A percentile compares a stretch with the other conserved stretches of the same genome.
These are phyloP conservation scores for Carettochelys insculpta DNA, from an alignment of 2,113 vertebrate genomes.

Conservation along the genomic window DNA sequence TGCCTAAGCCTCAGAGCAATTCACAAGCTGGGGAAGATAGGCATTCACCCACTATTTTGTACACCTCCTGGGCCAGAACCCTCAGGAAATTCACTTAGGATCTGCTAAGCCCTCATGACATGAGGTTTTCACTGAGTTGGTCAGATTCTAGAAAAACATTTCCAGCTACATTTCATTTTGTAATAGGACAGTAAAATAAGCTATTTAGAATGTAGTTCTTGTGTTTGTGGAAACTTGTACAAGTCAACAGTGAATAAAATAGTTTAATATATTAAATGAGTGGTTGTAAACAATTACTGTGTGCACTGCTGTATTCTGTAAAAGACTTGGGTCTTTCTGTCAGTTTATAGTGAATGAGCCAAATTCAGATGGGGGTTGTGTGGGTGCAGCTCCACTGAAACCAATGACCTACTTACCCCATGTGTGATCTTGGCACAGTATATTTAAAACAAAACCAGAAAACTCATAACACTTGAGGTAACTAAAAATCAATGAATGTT, in stretches of 20 bases:
- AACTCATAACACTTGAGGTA: neutral
- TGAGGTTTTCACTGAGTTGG: neutral
- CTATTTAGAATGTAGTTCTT: neutral
- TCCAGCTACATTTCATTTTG: neutral
- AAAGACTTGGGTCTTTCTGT: neutral
- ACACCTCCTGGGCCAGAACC: neutral
- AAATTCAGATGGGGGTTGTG: neutral
- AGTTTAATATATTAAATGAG: neutral
- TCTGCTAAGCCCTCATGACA: neutral
- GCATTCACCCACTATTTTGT: neutral
- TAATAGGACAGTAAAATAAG: neutral
- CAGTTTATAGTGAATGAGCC: neutral
- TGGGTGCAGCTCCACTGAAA: neutral
- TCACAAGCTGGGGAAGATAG: neutral
- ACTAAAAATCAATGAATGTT: neutral
- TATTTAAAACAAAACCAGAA: neutral
- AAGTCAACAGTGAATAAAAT: neutral
- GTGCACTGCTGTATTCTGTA: neutral
- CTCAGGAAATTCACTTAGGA: neutral
- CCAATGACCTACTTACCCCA: neutral
- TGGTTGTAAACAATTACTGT: neutral
- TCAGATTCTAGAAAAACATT: neutral
- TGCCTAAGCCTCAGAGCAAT: neutral
- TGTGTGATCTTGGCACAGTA: neutral
- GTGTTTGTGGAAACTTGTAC: neutral